phyloP scores from a whole-genome alignment of 2,797 vertebrate genomes.

The Poeciliopsis paucimaculata region DNA sequence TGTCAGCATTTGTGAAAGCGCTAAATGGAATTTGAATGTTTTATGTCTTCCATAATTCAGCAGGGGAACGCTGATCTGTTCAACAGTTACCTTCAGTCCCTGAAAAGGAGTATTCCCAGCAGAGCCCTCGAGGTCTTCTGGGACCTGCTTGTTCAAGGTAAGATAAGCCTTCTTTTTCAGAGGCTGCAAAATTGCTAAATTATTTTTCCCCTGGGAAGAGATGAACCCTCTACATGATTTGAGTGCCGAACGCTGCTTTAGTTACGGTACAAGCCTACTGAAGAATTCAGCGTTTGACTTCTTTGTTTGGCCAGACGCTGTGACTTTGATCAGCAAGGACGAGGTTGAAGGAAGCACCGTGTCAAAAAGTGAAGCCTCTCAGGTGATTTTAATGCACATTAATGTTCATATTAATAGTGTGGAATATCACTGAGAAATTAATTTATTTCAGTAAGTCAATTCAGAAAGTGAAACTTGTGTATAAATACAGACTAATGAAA shows the following conservation, averaged over 20 bases:
- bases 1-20: constrained; percentile 27
- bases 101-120: constrained; percentile 87
- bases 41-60: constrained; percentile 65
- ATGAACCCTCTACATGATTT: constrained; percentile 35
- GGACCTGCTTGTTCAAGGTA: constrained; percentile 93
- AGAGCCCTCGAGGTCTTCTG: constrained; percentile 90
- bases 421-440: not conserved
- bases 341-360: constrained; percentile 87
- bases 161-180: constrained; percentile 30
- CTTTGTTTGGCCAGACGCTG: constrained; percentile 77
- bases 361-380: constrained; percentile 85
- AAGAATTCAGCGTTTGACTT: constrained; percentile 6
- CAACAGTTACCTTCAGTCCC: constrained; percentile 88
- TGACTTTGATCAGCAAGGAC: constrained; percentile 91
- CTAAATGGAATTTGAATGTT: constrained; percentile 48
- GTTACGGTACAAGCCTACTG: not conserved
- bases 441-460: not conserved
- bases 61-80: constrained; percentile 82
- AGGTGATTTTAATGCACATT: constrained; percentile 78
- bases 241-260: constrained; percentile 15
- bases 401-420: not conserved
- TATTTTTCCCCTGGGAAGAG: constrained; percentile 27
- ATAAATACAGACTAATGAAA: not conserved
- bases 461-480: not conserved
- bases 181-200: constrained; percentile 23